Percentiles rank a stretch among this genome's conserved stretches.
Conservation (phyloP, 2,113 vertebrate species). For the Dasypus novemcinctus region DNA sequence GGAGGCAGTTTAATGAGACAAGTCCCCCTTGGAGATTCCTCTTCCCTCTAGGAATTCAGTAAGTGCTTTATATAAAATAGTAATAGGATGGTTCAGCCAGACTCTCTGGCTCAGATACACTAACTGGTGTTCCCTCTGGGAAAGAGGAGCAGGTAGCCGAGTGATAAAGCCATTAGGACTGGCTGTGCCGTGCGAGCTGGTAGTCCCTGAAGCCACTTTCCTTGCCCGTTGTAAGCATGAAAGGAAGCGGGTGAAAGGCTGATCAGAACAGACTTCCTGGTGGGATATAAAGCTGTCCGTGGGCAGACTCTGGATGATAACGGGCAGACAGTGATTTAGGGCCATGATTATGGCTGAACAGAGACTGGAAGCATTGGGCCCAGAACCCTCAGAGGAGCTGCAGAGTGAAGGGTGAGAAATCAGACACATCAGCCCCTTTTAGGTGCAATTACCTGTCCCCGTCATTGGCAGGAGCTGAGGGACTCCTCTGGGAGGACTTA, state of each 20-base stretch:
- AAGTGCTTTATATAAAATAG: slow-evolving; percentile 78
- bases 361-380: neutral
- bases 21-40: slow-evolving; percentile 60
- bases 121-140: slow-evolving; percentile 71
- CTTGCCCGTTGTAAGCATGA: slow-evolving; percentile 41
- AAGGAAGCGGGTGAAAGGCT: slow-evolving; percentile 38
- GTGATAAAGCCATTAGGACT: slow-evolving; percentile 76
- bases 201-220: slow-evolving; percentile 71
- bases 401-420: neutral
- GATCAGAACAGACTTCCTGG: slow-evolving; percentile 63
- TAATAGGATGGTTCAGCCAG: slow-evolving; percentile 74
- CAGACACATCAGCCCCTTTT: neutral
- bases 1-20: slow-evolving; percentile 71
- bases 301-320: slow-evolving; percentile 24
- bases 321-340: slow-evolving; percentile 41
- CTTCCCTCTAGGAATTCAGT: slow-evolving; percentile 77
- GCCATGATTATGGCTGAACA: slow-evolving; percentile 1
- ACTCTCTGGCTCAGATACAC: slow-evolving; percentile 70
- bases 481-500: neutral
- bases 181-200: neutral
- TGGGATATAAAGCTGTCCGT: slow-evolving; percentile 43
- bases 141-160: slow-evolving; percentile 68
- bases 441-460: neutral
- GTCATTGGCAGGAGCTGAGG: neutral
- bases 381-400: neutral